Evolutionary conservation across 2,113 vertebrate genomes (phyloP), one percentile per base, ranked within the genome.

Genomic region (Sterrhoptilus dennistouni): DNA sequence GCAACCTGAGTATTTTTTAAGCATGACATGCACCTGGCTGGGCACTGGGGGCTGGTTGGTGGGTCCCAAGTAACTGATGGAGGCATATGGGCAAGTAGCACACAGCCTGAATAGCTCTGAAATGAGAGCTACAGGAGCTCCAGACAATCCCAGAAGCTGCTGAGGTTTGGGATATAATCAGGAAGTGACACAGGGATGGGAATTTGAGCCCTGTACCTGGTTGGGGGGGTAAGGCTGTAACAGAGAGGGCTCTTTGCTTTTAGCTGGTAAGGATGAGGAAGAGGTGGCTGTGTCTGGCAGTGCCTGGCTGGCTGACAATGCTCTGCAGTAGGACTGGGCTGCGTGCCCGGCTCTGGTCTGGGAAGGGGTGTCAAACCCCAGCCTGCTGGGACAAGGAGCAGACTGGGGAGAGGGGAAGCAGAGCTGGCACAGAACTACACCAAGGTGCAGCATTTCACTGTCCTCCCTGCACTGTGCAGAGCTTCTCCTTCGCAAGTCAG

Each of bases 291-390:
- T 5, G 85, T 31, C 93, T 76, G 71, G 64, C 68, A 61, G 52
- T n/a, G 68, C 59, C 59, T 36, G 63, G 63, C 44, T 31, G 59
- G 59, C 54, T 91, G 83, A 52, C 36, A 38, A 35, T 0, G 1
- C 31, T 83, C 81, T 1, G 56, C 71, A 71, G 85, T 3, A 5
- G 38, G 61, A 50, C 64, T 0, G 4, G 82, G 86, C 87, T 69
- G 33, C 0, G 2, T 81, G 90, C 87, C 90, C 0, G 0, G 50
- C 56, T 75, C 61, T 0, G 9, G 20, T 24, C 31, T 6, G 16
- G 18, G 10, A 35, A 79, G 47, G 28, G 28, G 21, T 23, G 42
- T 27, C 66, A 57, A 61, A 87, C 5, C n/a, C 72, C 8, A 11
- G 40, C 6, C 8, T 1, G 10, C 24, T 49, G 44, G 35, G 38